Base-by-base conservation (phyloP, 2,888 invertebrate species). In the Galerucella nymphaeae region DNA sequence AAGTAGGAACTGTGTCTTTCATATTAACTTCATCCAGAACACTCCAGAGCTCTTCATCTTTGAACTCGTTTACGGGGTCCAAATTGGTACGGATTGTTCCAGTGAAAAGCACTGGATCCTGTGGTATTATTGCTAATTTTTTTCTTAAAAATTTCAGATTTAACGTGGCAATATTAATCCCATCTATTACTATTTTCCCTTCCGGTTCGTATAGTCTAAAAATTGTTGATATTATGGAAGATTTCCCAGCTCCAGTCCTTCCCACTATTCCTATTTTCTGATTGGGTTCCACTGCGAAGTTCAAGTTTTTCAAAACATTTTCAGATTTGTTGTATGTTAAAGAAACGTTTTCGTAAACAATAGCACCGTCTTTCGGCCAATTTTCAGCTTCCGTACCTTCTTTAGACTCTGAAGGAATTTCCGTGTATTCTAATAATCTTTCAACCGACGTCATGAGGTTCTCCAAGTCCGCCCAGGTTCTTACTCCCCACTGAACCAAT, bases 401-500 rank as follows among this genome's bases (percentile, higher is more conserved):
- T 18, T 73, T 76, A 11, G 79, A 70, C 78, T 88, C 88, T 2
- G 82, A 79, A 72, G 88, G 86, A 10, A 91, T 82, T 30, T 88
- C 85, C 0, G 89, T 82, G 66, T 86, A 86, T 76, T 86, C 86
- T 55, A 84, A 61, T 0, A 93, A 89, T 85, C 96, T 90, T 86
- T 98, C 98, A 0, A 98, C 97, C 9, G 94, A 93, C 2, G 94
- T 96, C 95, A 96, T 95, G 79, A 92, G 93, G 82, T 95, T 96
- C 84, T 87, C 87, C 8, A 86, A 85, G 85, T 97, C 97, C 0
- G 97, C 95, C 80, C 96, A 96, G 85, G 97, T 96, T 2, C 97
- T 89, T 57, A 91, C 88, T 6, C 89, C 89, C 90, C 90, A 91
- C 82, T 90, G 90, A 78, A 91, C 79, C 85, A 87, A 85, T 14